Evolutionary conservation across 64 coral and sea anemone species (phyloP).

Genomic region (Orbicella faveolata): DNA sequence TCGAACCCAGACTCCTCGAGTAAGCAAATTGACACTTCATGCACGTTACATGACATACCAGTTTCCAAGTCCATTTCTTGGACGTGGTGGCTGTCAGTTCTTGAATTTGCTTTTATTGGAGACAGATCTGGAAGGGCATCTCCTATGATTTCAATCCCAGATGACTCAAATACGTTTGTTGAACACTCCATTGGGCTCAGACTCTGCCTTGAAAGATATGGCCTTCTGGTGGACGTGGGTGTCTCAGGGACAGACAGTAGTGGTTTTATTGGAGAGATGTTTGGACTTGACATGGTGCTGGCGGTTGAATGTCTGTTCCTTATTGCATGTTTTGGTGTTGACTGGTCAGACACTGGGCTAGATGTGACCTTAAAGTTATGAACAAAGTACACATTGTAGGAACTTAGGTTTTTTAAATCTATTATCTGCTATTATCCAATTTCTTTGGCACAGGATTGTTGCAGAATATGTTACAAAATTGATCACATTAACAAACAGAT

Average conservation of each 20-base stretch:
- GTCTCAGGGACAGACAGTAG: conserved; percentile 16
- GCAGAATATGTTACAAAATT: no score
- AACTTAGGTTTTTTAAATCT: no score
- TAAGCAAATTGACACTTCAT: neutral
- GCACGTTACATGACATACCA: neutral
- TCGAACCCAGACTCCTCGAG: conserved; percentile 7
- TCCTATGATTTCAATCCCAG: conserved; percentile 43
- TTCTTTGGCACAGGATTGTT: no score
- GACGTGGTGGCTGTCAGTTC: no score
- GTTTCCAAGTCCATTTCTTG: neutral
- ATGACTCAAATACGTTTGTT: conserved; percentile 25
- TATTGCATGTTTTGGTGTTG: neutral
- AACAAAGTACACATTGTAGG: no score
- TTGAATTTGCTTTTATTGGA: conserved; percentile 32
- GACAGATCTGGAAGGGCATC: conserved; percentile 58
- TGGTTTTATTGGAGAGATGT: conserved; percentile 32
- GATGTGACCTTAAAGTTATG: conserved; percentile 16
- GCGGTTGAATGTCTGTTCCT: conserved; percentile 25
- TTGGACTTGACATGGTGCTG: conserved; percentile 33
- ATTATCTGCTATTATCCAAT: no score
- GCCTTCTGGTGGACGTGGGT: neutral
- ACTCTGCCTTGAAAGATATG: neutral
- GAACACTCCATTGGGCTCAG: conserved; percentile 29
- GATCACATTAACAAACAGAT: no score
- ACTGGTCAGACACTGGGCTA: conserved; percentile 52